Percentiles rank a stretch among this genome's conserved stretches.
Conservation (phyloP, 1,140 invertebrate genomes). For the Drosophila sechellia region DNA sequence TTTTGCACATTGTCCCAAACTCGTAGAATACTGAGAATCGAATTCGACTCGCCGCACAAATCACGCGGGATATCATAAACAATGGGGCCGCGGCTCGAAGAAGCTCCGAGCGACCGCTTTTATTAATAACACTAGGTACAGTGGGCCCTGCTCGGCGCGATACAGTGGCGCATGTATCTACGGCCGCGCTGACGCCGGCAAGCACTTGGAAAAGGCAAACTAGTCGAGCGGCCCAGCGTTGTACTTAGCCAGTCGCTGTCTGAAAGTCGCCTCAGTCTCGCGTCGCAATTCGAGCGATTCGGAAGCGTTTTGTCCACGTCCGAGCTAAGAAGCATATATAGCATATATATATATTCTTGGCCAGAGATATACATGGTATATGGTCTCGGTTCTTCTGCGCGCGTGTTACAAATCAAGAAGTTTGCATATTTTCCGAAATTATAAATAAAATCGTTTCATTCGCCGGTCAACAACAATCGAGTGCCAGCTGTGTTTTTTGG, state of each 20-base stretch:
- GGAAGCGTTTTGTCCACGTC: constrained; percentile 70
- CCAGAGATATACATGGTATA: constrained; percentile 1
- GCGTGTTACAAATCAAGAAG: constrained; percentile 66
- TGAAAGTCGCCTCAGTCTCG: constrained; percentile 77
- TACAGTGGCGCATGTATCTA: neutral
- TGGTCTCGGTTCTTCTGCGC: constrained; percentile 27
- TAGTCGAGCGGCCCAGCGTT: constrained; percentile 66
- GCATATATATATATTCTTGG: constrained; percentile 22
- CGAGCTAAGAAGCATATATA: constrained; percentile 10
- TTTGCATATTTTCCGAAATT: constrained; percentile 42
- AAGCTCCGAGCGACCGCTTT: constrained; percentile 24
- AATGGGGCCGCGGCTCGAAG: constrained; percentile 15
- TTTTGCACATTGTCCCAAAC: constrained; percentile 18
- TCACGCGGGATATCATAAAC: constrained; percentile 28
- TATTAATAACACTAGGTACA: constrained; percentile 49
- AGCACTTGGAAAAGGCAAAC: constrained; percentile 36
- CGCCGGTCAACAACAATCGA: constrained; percentile 18
- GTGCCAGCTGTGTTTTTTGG: constrained; percentile 23
- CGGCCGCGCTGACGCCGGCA: constrained; percentile 20
- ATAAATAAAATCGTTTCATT: constrained; percentile 48
- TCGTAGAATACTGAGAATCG: constrained; percentile 3
- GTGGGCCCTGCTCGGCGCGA: constrained; percentile 11
- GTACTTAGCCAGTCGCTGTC: constrained; percentile 61
- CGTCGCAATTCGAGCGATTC: constrained; percentile 81
- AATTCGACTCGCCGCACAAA: constrained; percentile 22